Evolutionary conservation across 1,140 invertebrate genomes (phyloP), one percentile per base, ranked within the genome.

Genomic region (Drosophila seguyi): DNA sequence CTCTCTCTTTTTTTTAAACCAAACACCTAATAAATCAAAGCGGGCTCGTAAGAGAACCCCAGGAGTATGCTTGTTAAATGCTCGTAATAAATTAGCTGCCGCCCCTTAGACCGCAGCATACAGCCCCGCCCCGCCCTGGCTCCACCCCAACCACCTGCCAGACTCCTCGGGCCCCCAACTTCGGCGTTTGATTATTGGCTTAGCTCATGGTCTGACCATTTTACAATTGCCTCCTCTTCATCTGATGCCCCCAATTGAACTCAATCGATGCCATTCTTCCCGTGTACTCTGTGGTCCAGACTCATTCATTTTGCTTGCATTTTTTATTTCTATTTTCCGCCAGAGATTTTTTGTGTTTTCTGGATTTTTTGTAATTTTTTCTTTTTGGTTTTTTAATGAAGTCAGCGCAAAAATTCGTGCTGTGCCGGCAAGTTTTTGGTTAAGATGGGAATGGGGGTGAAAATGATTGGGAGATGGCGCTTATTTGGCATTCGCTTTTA

Each of bases 21-120:
- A 87, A 82, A 86, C 83, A 87, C 84, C 84, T 87, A 87, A 87
- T 87, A 87, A 87, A 87, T 87, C 84, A 87, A 87, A 87, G 84
- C 81, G 80, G 77, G 78, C 84, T 79, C 61, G 63, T 74, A 67
- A 78, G 67, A 57, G 79, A 71, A 74, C 85, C 84, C 84, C 84
- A 57, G 73, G 84, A 87, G 84, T 88, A 87, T 87, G 80, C 84
- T 87, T 87, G 84, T 87, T 87, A 87, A 87, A 87, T 87, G 84
- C 80, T 87, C 84, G 84, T 87, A 87, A 87, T 87, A 87, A 88
- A 87, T 87, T 87, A 87, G 84, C 84, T 84, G 75, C 79, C 79
- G 71, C 75, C 67, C 47, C 56, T 44, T 63, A 59, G 65, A 79
- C 75, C 71, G 45, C 75, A 73, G 18, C 31, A 31, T 20, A 38